Percentiles rank a stretch among this genome's conserved stretches.
These are phyloP conservation scores for Pteruthius melanotis DNA, from an alignment of 2,113 vertebrate species.

Conservation along the genomic window DNA sequence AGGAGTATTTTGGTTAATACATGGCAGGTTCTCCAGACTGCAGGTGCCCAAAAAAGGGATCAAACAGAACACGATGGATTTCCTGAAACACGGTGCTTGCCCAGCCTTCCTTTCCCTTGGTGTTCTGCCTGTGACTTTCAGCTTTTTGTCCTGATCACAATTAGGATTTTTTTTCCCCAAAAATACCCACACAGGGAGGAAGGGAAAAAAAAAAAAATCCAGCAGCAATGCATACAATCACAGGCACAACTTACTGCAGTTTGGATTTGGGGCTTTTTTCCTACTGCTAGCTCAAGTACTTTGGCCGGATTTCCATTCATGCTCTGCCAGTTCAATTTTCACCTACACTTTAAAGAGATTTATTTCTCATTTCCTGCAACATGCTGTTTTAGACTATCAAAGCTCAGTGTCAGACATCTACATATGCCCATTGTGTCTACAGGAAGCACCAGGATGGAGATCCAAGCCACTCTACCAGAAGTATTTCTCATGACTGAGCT, in stretches of 20 bases:
- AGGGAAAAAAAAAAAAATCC: not conserved
- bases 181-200: not conserved
- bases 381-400: not conserved
- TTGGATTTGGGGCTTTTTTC: not conserved
- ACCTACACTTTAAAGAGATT: conserved; percentile 6
- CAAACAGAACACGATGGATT: not conserved
- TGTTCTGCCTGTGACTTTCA: not conserved
- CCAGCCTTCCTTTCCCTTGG: not conserved
- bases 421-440: not conserved
- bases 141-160: not conserved
- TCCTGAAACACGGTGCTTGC: not conserved
- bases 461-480: not conserved
- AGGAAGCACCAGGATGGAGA: not conserved
- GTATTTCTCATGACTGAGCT: not conserved
- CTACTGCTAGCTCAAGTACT: not conserved
- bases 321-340: conserved; percentile 3
- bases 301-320: not conserved
- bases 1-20: conserved; percentile 3
- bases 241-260: not conserved
- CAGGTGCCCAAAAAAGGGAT: not conserved
- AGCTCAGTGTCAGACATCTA: not conserved
- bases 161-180: fast-evolving
- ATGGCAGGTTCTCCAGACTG: not conserved
- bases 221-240: not conserved
- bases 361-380: conserved; percentile 27